Evolutionary conservation across 2,113 vertebrate genomes (phyloP).

Genomic region (Eubucco bourcierii): DNA sequence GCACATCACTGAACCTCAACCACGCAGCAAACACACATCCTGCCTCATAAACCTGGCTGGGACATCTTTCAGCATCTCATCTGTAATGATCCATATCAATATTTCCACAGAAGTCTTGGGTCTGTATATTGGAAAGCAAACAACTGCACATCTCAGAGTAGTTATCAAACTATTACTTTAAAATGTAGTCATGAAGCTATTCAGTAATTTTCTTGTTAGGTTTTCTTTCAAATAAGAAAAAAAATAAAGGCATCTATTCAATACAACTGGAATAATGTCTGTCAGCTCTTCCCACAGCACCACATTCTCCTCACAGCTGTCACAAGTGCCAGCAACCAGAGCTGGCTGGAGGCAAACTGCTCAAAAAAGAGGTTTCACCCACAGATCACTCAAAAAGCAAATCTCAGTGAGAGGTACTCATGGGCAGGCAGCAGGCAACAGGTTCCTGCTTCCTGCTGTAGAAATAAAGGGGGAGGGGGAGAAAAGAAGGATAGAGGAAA

Average conservation of each 20-base stretch:
- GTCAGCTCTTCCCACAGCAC: background rate
- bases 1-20: rapidly evolving
- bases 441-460: too few species aligned
- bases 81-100: background rate
- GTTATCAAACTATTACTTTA: background rate
- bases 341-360: background rate
- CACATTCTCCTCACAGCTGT: background rate
- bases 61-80: background rate
- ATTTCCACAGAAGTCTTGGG: background rate
- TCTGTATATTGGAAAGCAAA: background rate
- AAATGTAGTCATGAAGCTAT: background rate
- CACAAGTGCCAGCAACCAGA: background rate
- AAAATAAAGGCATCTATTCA: background rate
- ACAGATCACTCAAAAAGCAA: background rate
- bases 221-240: background rate
- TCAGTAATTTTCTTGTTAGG: background rate
- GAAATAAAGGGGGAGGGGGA: too few species aligned
- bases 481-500: too few species aligned
- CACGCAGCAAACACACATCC: rapidly evolving
- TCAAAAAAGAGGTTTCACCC: background rate
- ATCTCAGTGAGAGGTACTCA: background rate
- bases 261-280: background rate
- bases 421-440: too few species aligned
- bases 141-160: background rate
- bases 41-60: background rate